Evolutionary conservation across 2,113 vertebrate genomes (phyloP), one percentile per base, ranked within the genome.

Genomic region (Callionymus lyra): DNA sequence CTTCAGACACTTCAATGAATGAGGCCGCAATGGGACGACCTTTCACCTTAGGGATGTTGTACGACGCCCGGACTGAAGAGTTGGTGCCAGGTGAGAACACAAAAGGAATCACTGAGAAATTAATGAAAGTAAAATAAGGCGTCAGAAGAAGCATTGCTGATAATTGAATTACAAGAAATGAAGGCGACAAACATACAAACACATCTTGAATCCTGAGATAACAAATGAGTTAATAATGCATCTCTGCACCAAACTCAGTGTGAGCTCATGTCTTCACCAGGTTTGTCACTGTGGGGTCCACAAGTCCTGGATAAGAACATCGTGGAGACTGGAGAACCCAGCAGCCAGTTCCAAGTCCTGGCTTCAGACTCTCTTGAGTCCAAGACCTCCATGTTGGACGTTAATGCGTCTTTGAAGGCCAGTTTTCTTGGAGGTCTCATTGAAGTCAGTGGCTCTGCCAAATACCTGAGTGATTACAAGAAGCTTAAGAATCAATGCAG

Each of bases 401-500:
- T 40, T 19, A 18, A 40, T 6, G 38, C 38, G 17, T 40, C 38
- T 19, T 8, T 40, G 38, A 40, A n/a, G 10, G 8, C 21, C 9
- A 40, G 38, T 40, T 40, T 19, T 12, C n/a, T 19, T 1, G 17
- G 38, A 3, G 38, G 38, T 2, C 16, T 40, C 16, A 12, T 40
- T 40, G 16, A 40, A 18, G 38, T 40, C 5, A 12, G 17, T 18
- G 38, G 38, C 12, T 40, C 38, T 40, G 38, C 38, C 38, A 40
- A 40, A 12, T 40, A 40, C 38, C 17, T 40, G 17, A 40, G 13
- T 40, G 16, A 21, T 3, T 8, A 40, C 11, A 40, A 40, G 38
- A 40, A 40, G 21, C 21, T 40, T 12, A 21, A 40, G 38, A 40
- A 40, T 8, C 38, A 40, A 18, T 18, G 38, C 38, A 40, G 38